A percentile compares a stretch with the other conserved stretches of the same genome.
Conservation (phyloP, 2,888 invertebrate species). For the Alviniconcha strummeri region DNA sequence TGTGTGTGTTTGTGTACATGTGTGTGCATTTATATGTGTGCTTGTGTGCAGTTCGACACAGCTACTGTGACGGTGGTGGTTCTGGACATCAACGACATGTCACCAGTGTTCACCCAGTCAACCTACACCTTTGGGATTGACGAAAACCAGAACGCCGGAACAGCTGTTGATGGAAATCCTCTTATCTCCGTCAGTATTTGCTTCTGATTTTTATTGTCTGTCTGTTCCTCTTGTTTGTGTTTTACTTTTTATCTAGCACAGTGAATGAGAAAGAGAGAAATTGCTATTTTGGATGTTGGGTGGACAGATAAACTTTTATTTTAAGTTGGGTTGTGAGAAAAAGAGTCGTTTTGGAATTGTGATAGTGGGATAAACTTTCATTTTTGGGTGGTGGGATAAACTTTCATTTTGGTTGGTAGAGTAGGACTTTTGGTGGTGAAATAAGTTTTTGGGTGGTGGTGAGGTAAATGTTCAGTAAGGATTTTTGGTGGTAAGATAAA, state of each 20-base stretch:
- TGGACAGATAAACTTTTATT: too few species aligned
- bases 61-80: slow-evolving; percentile 50
- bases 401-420: too few species aligned
- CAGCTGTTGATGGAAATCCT: slow-evolving; percentile 7
- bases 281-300: too few species aligned
- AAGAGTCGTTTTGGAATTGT: too few species aligned
- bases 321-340: too few species aligned
- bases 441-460: too few species aligned
- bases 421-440: too few species aligned
- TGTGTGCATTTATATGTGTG: background rate
- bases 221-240: background rate
- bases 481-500: too few species aligned
- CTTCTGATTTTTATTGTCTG: background rate
- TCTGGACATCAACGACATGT: slow-evolving; percentile 59
- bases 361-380: too few species aligned
- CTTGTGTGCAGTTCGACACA: slow-evolving; percentile 43
- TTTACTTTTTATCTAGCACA: background rate
- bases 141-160: slow-evolving; percentile 43
- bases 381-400: too few species aligned
- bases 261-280: too few species aligned
- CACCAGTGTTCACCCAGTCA: slow-evolving; percentile 46
- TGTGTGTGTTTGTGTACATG: background rate
- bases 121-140: slow-evolving; percentile 47
- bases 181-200: slow-evolving; percentile 3
- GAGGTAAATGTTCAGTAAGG: too few species aligned